Base-by-base conservation (phyloP, 1,140 invertebrate species). In the Bradynema listronoti region DNA sequence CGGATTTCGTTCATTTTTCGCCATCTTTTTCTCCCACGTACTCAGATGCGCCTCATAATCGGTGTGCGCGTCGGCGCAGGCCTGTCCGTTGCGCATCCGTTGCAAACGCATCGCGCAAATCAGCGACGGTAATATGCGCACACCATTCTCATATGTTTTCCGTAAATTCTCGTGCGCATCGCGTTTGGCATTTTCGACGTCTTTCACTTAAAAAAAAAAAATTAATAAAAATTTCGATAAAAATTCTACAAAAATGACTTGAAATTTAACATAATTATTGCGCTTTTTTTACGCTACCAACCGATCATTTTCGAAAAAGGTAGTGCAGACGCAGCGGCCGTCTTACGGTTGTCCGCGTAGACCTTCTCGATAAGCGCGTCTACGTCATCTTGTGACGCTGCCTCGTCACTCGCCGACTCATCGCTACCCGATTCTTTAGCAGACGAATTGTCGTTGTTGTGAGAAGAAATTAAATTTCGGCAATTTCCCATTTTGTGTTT, bases 1-100 rank as follows among this genome's bases (percentile, higher is more conserved):
- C 24, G 22, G 65, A 56, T 56, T 65, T 49, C 34, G 24, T 50
- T 64, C 62, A 22, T 27, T 41, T 9, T 6, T 33, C 16, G 27
- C 51, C 19, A 66, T 54, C 43, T 64, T 64, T 47, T 56, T 55
- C 34, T 64, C 53, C 62, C 62, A 64, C n/a, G 6, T 9, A 14
- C 30, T 22, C n/a, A 61, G 42, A 29, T 63, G 57, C 36, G 56
- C 59, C 2, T 41, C 57, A 33, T 61, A 61, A n/a, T 49, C 33
- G 7, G 50, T 54, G 32, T 36, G 56, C 32, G 47, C 34, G 36
- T 45, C 30, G n/a, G 46, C 59, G 4, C 56, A 1, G 27, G 16
- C 30, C 4, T 61, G 53, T 47, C 49, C 39, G 19, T 46, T 52
- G 11, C 43, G 29, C 16, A 58, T 47, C 2, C 57, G 33, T 39